Base-by-base conservation (phyloP, 2,888 invertebrate species). In the Drosophila eohydei region DNA sequence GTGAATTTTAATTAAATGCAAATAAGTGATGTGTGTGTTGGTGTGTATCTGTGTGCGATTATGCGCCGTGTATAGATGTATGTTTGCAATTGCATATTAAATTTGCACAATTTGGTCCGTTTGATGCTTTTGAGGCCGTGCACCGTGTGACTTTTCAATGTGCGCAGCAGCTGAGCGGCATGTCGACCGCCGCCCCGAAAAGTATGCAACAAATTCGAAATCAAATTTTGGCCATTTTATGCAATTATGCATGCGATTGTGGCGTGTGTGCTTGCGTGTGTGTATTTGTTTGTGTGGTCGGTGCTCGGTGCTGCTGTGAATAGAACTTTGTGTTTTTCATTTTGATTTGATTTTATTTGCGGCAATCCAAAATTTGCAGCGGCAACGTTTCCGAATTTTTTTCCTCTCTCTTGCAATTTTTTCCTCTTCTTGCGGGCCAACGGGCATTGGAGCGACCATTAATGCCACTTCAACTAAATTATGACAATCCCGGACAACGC, bases 191-290 rank as follows among this genome's bases (percentile, higher is more conserved):
- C 48, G 48, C 57, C 69, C 69, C 69, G 64, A 64, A 78, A 80
- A 83, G 64, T 79, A 76, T 85, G 83, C 80, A 77, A 66, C 80
- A 80, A 50, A 74, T 86, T 81, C 69, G 64, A 78, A 85, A 85
- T 84, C 87, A 82, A 87, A 84, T 87, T 84, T 83, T 64, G 71
- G 59, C 63, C 68, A 78, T 85, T 87, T 78, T 74, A 87, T 85
- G 84, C 84, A 85, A 85, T 84, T 87, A 87, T 87, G 88, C 88
- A 82, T 77, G 83, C 78, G 78, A 82, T 87, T 85, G 84, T 69
- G 88, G 87, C 65, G 21, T 11, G 30, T 26, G 34, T 70, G 46
- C 36, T n/a, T 70, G 46, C 69, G 56, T 55, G 38, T 61, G 16
- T 14, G 34, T 51, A 21, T 54, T 46, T 67, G 48, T 41, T 52